These are phyloP conservation scores for Spatulosminthurus flaviceps DNA, from an alignment of 2,888 invertebrate genomes.

Conservation along the genomic window DNA sequence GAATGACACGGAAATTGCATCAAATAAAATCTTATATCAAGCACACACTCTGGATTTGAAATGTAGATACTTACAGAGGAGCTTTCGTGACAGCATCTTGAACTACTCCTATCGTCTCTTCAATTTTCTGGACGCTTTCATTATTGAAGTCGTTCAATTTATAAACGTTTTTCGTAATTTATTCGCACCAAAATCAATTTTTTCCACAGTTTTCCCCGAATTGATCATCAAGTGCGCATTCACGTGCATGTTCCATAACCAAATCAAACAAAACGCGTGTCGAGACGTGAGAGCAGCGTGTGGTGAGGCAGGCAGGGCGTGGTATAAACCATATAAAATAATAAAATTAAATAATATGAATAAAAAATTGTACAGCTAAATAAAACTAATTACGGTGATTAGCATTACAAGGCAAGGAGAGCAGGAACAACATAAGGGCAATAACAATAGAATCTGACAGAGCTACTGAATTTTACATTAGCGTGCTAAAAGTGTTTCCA, in stretches of 20 bases:
- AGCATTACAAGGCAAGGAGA: too few relatives aligned
- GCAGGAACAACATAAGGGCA: too few relatives aligned
- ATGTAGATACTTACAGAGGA: conserved; percentile 63
- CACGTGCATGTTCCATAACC: not conserved
- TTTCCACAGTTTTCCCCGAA: not conserved
- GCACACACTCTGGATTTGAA: not conserved
- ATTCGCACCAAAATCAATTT: not conserved
- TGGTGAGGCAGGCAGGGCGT: conserved; percentile 20
- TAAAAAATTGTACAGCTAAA: conserved; percentile 13
- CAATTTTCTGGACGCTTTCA: conserved; percentile 63
- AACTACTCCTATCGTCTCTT: conserved; percentile 63
- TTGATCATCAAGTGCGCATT: not conserved
- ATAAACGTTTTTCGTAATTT: not conserved
- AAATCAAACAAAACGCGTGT: not conserved
- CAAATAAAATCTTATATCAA: not conserved
- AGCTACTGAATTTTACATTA: too few relatives aligned
- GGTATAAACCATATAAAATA: conserved; percentile 29
- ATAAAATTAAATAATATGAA: conserved; percentile 30
- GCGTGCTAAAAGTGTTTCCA: too few relatives aligned
- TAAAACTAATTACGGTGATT: not conserved
- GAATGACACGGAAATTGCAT: not conserved
- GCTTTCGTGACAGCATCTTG: conserved; percentile 63
- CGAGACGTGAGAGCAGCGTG: not conserved
- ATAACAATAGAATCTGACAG: too few relatives aligned
- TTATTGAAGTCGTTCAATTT: not conserved